Base-by-base conservation (phyloP, 2,888 invertebrate genomes). In the Hydropsyche betteni region DNA sequence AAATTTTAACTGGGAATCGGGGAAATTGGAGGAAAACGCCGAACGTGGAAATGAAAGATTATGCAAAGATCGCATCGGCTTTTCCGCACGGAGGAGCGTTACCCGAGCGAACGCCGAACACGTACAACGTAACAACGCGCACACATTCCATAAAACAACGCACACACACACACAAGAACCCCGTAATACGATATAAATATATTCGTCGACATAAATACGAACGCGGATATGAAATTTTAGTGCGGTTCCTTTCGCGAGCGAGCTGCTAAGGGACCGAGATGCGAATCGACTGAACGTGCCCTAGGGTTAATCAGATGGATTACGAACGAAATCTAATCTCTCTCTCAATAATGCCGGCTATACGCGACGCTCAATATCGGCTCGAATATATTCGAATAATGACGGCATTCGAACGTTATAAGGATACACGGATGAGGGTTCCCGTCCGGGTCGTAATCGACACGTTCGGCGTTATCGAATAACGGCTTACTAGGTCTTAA, bases 271-370 rank as follows among this genome's bases (percentile, higher is more conserved):
- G 44, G 44, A 44, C 10, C 44, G 58, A 58, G 70, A 70, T 53
- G 70, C 24, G 70, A 70, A 70, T 70, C 51, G 24, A 5, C 7
- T 14, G 36, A 72, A 72, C 72, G 72, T 72, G 72, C 72, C 55
- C 72, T 36, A 55, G 61, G 72, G 72, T 61, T 72, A 72, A 72
- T 72, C 72, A 72, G 55, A 72, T 58, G 72, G 72, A 72, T 72
- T 72, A 72, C 52, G 72, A 61, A 58, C 55, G 72, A 58, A 72
- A 72, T 72, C 72, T 72, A 61, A 72, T 72, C 70, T 70, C 51
- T 33, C 38, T 24, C 24, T 16, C 33, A 34, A 8, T 8, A 14
- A 14, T 44, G 24, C 51, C 16, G 51, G n/a, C 36, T 16, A 70
- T 69, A 51, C 51, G 50, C 68, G n/a, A 34, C 36, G n/a, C 68